Conservation (phyloP, 2,888 invertebrate genomes). For the Rhagonycha lutea region DNA sequence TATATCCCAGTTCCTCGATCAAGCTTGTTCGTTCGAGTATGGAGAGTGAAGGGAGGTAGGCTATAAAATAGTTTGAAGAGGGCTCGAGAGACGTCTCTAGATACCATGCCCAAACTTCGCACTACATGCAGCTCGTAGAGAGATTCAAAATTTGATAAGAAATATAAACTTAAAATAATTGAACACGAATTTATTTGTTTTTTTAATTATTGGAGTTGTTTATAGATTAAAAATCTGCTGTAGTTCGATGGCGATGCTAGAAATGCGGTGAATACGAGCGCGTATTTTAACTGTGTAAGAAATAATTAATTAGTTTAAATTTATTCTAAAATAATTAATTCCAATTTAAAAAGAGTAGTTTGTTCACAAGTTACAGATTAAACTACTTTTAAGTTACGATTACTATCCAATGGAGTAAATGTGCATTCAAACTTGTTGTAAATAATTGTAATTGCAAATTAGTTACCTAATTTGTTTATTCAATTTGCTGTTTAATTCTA, state of each 20-base stretch:
- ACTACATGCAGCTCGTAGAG: conserved; percentile 44
- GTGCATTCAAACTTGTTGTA: neutral
- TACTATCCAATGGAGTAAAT: neutral
- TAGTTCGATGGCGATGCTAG: neutral
- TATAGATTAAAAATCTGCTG: neutral
- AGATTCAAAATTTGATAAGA: conserved; percentile 21
- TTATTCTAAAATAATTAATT: neutral
- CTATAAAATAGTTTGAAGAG: conserved; percentile 56
- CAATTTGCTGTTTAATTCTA: neutral
- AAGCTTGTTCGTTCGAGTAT: conserved; percentile 45
- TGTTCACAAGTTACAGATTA: neutral
- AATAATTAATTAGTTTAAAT: neutral
- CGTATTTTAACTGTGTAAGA: neutral
- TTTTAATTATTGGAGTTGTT: neutral
- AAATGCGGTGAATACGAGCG: neutral
- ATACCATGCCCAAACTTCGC: conserved; percentile 43
- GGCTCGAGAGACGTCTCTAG: conserved; percentile 52
- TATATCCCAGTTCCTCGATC: conserved; percentile 52
- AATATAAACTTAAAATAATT: neutral
- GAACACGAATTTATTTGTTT: conserved; percentile 8
- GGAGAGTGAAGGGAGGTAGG: conserved; percentile 37
- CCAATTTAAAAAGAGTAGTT: neutral
- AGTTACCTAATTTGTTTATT: neutral
- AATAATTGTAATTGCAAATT: neutral
- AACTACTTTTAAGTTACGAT: neutral